Evolutionary conservation across 2,888 invertebrate species (phyloP), one percentile per base, ranked within the genome.

Genomic region (Pardosa pseudoannulata): DNA sequence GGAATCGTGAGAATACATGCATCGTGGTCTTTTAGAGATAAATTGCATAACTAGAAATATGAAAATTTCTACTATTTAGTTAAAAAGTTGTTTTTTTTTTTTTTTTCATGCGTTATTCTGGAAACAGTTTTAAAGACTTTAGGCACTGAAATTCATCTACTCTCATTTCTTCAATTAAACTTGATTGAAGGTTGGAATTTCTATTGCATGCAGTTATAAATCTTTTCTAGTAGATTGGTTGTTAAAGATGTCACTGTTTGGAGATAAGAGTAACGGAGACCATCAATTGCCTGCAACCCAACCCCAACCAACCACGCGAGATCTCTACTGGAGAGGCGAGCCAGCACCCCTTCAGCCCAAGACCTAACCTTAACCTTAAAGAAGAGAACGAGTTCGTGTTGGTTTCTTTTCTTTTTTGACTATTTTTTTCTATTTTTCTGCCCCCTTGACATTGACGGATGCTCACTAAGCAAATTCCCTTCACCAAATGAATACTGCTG

Each of bases 371-470:
- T 81, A 75, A 81, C 81, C 81, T 70, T 62, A 29, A 62, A 75
- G 62, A 62, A 70, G 68, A 75, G 74, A 81, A 81, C 81, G 31
- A 70, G 81, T 81, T 81, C 81, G 81, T 62, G 81, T 79, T 62
- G 31, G 36, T 68, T 70, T 71, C 39, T 70, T 68, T 50, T 27
- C 41, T 41, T 71, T 32, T n/a, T n/a, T n/a, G n/a, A n/a, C n/a
- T n/a, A n/a, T n/a, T n/a, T 67, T 41, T 41, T 79, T 79, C 29
- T 32, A 41, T 50, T 50, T 70, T 50, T 46, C n/a, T 39, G 46
- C 50, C 73, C 36, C 81, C 75, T 81, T 81, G 81, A 81, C 81
- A 75, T 81, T 81, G 81, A 81, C 81, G 68, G 70, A 81, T 81
- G 68, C 67, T 31, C 32, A 67, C 67, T 31, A 36, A 32, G 67